A percentile compares a stretch with the other conserved stretches of the same genome.
Conservation (phyloP, 2,888 invertebrate species). For the Heliconius cydno region DNA sequence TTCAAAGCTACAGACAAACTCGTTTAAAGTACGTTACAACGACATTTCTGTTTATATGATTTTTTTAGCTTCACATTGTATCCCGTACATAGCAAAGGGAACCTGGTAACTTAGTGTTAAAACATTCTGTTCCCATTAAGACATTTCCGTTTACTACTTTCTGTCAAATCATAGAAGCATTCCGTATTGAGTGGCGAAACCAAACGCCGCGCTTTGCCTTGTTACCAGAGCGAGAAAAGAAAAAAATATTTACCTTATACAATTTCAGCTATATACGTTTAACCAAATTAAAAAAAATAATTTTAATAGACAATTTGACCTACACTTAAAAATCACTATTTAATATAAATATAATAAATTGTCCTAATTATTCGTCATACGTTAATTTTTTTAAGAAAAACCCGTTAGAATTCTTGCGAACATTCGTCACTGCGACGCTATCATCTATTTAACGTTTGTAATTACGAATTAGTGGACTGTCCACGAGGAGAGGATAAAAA, state of each 20-base stretch:
- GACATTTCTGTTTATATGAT: too few relatives aligned
- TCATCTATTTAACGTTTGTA: conserved; percentile 70
- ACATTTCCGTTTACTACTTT: too few relatives aligned
- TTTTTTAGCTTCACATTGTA: too few relatives aligned
- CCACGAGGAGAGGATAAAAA: conserved; percentile 37
- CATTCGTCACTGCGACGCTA: conserved; percentile 60
- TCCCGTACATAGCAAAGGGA: too few relatives aligned
- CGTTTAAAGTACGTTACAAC: background rate
- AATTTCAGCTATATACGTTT: background rate
- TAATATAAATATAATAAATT: conserved; percentile 45
- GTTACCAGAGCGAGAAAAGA: too few relatives aligned
- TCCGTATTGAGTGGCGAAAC: too few relatives aligned
- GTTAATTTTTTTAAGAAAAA: conserved; percentile 52
- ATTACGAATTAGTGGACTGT: conserved; percentile 66
- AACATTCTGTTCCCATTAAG: too few relatives aligned
- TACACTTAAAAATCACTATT: conserved; percentile 4
- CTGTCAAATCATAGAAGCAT: too few relatives aligned
- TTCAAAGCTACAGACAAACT: background rate
- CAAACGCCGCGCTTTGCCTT: too few relatives aligned
- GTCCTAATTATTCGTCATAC: conserved; percentile 56
- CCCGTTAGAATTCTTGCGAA: conserved; percentile 74
- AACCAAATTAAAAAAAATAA: background rate
- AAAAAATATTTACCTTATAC: background rate
- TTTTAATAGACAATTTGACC: background rate
- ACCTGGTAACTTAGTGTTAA: too few relatives aligned